Percentiles rank a stretch among this genome's conserved stretches.
These are phyloP conservation scores for Ostrea denselamellosa DNA, from an alignment of 1,140 invertebrate genomes.

Conservation along the genomic window DNA sequence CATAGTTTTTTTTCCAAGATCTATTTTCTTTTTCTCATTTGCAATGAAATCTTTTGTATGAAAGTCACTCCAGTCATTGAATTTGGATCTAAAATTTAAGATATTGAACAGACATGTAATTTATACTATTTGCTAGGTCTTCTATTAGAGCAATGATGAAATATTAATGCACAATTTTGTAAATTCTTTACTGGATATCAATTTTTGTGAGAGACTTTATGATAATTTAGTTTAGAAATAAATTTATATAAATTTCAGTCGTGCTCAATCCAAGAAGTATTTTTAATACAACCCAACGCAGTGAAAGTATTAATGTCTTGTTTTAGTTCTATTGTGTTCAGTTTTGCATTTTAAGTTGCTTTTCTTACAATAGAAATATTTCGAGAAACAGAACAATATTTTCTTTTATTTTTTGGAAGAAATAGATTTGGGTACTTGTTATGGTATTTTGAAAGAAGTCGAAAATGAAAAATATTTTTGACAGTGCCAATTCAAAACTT, in stretches of 20 bases:
- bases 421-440: neutral
- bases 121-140: too few species aligned
- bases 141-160: too few species aligned
- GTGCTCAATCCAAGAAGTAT: neutral
- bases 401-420: neutral
- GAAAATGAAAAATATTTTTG: neutral
- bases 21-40: too few species aligned
- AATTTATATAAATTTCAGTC: neutral
- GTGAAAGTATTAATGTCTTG: neutral
- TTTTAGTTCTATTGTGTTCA: neutral
- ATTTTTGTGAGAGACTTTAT: too few species aligned
- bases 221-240: neutral
- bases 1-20: too few species aligned
- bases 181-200: too few species aligned
- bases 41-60: too few species aligned
- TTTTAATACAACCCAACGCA: neutral
- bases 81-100: too few species aligned
- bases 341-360: neutral
- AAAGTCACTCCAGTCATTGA: too few species aligned
- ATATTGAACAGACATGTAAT: too few species aligned
- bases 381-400: neutral
- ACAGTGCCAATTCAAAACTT: neutral
- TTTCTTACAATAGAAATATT: neutral
- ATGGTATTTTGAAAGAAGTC: neutral
- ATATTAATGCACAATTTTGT: too few species aligned